These are phyloP conservation scores for Meta bourneti DNA, from an alignment of 2,888 invertebrate species.

Conservation along the genomic window DNA sequence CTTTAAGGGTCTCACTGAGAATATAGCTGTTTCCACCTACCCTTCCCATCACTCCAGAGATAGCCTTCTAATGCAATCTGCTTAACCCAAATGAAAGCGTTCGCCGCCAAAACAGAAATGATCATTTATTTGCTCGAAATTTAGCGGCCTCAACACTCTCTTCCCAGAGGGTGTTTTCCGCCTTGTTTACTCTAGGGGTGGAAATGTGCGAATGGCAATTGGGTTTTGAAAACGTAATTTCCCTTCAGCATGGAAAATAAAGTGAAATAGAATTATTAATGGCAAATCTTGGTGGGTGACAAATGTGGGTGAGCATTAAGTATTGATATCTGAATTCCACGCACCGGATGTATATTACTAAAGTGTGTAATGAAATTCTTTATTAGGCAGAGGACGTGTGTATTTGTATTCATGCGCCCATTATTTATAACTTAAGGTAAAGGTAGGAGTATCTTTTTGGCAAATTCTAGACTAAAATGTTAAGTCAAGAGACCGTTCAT, in stretches of 20 bases:
- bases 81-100: background rate
- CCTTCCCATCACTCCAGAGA: background rate
- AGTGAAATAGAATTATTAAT: background rate
- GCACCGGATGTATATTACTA: background rate
- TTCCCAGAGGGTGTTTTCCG: background rate
- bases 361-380: background rate
- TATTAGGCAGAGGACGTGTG: too few relatives aligned
- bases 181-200: background rate
- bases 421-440: too few relatives aligned
- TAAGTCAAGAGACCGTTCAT: too few relatives aligned
- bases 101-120: background rate
- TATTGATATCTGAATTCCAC: background rate
- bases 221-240: background rate
- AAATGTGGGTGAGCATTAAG: background rate
- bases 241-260: background rate
- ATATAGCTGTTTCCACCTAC: background rate
- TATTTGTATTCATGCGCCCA: too few relatives aligned
- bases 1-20: background rate
- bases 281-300: background rate
- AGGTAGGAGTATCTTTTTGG: too few relatives aligned
- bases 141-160: background rate
- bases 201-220: background rate
- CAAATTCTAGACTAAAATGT: too few relatives aligned
- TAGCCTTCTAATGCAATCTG: background rate
- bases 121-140: background rate